Evolutionary conservation across 2,888 invertebrate species (phyloP), one percentile per base, ranked within the genome.

Genomic region (Habroteleia sp.): DNA sequence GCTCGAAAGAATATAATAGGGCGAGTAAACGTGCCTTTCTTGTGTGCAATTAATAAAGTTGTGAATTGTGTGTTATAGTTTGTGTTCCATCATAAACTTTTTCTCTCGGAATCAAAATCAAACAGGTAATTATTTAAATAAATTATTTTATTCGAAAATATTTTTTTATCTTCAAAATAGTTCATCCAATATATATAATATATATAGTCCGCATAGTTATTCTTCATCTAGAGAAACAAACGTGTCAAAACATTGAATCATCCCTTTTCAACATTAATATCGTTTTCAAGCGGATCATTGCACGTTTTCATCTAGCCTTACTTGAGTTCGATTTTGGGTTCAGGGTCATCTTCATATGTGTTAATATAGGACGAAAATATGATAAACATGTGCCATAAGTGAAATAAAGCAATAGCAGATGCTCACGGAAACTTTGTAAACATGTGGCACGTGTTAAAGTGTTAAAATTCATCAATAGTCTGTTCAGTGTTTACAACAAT

Each of bases 381-480:
- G 72, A 58, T 44, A 48, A 65, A 58, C 72, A 72, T 50, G 27
- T 63, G 72, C 35, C 63, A 65, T 41, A 54, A 14, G 11, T 56
- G 37, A 63, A 58, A 58, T 58, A 44, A 48, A 56, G 29, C 72
- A 58, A 46, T 39, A 17, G 35, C 63, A 62, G 58, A 65, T 72
- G 62, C 72, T 54, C 23, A 52, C 0, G 8, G 10, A 31, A n/a
- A 31, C 20, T 14, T 48, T 50, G 31, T 27, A 63, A 73, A 39
- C 60, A 65, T 44, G 46, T 50, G 60, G 65, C 65, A 66, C 73
- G 73, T 52, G 65, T 65, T 58, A 46, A 65, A 52, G 73, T 73
- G 65, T 73, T 73, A 44, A 52, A 50, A 63, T 54, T 44, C 46
- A 58, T 52, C 25, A 60, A 65, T 58, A 58, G 25, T 58, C 65